phyloP scores from a whole-genome alignment of 2,113 vertebrate species.

The Anseranas semipalmata region DNA sequence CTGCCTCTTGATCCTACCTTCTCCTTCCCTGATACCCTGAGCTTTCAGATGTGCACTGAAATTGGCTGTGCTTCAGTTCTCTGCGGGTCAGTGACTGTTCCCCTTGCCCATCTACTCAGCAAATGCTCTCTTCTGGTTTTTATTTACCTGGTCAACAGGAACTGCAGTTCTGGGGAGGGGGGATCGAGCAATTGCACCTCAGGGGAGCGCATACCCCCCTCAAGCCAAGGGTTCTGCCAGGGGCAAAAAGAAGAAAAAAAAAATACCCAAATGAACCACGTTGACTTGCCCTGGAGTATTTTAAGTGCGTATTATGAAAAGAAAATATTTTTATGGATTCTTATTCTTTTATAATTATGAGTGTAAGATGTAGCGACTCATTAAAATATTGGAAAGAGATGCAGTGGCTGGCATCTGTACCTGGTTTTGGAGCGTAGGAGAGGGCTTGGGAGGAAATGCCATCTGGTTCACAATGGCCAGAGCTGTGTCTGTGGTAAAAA shows the following conservation, averaged over 20 bases:
- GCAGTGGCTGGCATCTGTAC: background rate
- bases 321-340: slow-evolving; percentile 98
- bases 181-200: slow-evolving; percentile 58
- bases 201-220: slow-evolving; percentile 43
- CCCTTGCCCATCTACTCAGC: background rate
- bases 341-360: slow-evolving; percentile 92
- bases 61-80: slow-evolving; percentile 59
- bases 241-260: background rate
- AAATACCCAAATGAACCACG: slow-evolving; percentile 61
- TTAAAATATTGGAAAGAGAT: slow-evolving; percentile 79
- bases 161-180: slow-evolving; percentile 40
- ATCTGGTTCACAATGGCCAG: background rate
- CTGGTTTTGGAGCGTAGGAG: background rate
- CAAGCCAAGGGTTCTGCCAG: slow-evolving; percentile 62
- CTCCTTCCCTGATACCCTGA: background rate
- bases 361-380: slow-evolving; percentile 84
- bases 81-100: slow-evolving; percentile 73
- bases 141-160: slow-evolving; percentile 44
- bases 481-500: background rate
- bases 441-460: background rate
- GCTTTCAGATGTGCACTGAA: slow-evolving; percentile 58
- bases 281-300: slow-evolving; percentile 81
- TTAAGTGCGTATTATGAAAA: slow-evolving; percentile 94
- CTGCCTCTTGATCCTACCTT: background rate
- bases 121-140: slow-evolving; percentile 37